phyloP scores from a whole-genome alignment of 1,140 invertebrate species.

The Lithobius niger region DNA sequence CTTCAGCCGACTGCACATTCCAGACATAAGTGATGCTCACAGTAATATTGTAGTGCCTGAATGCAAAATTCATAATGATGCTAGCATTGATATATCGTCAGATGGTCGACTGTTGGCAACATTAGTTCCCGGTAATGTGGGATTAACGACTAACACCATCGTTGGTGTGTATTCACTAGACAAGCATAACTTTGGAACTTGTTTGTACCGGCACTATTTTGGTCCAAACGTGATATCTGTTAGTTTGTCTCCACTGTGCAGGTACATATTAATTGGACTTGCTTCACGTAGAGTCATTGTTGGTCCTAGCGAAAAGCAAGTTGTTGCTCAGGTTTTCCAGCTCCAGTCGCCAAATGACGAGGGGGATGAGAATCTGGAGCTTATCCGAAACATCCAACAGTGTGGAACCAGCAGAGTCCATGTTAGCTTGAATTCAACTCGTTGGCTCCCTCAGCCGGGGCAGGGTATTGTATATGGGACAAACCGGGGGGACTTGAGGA shows the following conservation, averaged over 20 bases:
- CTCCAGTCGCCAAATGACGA: slow-evolving; percentile 17
- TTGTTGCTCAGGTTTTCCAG: slow-evolving; percentile 47
- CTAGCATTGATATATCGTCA: slow-evolving; percentile 66
- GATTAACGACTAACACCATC: slow-evolving; percentile 42
- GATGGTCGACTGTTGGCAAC: slow-evolving; percentile 65
- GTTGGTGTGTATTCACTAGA: slow-evolving; percentile 66
- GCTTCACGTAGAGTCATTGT: slow-evolving; percentile 42
- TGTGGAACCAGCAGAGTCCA: slow-evolving; percentile 41
- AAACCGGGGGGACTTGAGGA: slow-evolving; percentile 62
- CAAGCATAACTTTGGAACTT: slow-evolving; percentile 54
- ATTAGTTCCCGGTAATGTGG: slow-evolving; percentile 41
- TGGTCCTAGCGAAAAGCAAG: slow-evolving; percentile 24
- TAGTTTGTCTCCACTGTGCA: slow-evolving; percentile 58
- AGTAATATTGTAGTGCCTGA: slow-evolving; percentile 64
- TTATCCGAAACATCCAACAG: slow-evolving; percentile 47
- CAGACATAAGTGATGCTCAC: slow-evolving; percentile 54
- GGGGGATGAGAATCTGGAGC: slow-evolving; percentile 10
- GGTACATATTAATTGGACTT: slow-evolving; percentile 63
- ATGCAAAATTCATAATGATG: slow-evolving; percentile 76
- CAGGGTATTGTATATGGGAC: slow-evolving; percentile 74
- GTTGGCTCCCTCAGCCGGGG: slow-evolving; percentile 64
- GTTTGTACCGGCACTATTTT: slow-evolving; percentile 57
- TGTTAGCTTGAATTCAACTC: slow-evolving; percentile 62
- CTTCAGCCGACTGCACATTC: slow-evolving; percentile 52
- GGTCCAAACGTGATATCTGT: slow-evolving; percentile 67